Percentiles rank a stretch among this genome's conserved stretches.
Evolutionary conservation across 2,113 vertebrate genomes (phyloP).

Genomic region (Pavo muticus): DNA sequence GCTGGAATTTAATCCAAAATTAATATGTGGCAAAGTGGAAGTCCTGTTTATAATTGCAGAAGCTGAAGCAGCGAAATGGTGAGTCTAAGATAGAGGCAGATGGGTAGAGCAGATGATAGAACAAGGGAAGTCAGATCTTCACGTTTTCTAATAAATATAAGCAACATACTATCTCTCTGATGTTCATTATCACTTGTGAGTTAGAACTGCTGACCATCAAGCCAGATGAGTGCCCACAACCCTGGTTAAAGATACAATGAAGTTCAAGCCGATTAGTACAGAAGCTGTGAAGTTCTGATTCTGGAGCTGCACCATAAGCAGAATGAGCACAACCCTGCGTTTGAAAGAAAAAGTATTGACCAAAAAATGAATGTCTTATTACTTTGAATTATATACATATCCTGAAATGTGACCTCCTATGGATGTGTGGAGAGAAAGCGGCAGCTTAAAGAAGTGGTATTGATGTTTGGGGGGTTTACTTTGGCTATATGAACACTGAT

Average conservation of each 20-base stretch:
- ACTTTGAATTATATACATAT: neutral
- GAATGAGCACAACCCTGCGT: neutral
- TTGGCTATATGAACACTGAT: neutral
- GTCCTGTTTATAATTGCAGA: neutral
- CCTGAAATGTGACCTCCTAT: neutral
- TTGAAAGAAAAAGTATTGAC: neutral
- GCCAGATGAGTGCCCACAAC: neutral
- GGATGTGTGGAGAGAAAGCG: neutral
- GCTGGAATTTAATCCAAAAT: neutral
- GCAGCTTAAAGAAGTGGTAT: neutral
- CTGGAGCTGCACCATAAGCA: neutral
- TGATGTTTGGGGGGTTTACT: neutral
- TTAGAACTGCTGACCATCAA: neutral
- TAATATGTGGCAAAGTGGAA: neutral
- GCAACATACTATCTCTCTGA: neutral
- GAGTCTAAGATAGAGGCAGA: slow-evolving; percentile 7
- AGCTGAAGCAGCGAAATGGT: neutral
- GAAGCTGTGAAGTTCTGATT: neutral
- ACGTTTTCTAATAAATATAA: neutral
- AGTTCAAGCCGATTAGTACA: neutral
- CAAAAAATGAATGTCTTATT: neutral
- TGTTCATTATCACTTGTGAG: slow-evolving; percentile 7
- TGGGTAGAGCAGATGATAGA: slow-evolving; percentile 22
- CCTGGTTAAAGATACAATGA: neutral
- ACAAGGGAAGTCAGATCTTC: slow-evolving; percentile 6